A percentile compares a stretch with the other conserved stretches of the same genome.
These are phyloP conservation scores for Plectus sambesii DNA, from an alignment of 1,140 invertebrate genomes.

Conservation along the genomic window DNA sequence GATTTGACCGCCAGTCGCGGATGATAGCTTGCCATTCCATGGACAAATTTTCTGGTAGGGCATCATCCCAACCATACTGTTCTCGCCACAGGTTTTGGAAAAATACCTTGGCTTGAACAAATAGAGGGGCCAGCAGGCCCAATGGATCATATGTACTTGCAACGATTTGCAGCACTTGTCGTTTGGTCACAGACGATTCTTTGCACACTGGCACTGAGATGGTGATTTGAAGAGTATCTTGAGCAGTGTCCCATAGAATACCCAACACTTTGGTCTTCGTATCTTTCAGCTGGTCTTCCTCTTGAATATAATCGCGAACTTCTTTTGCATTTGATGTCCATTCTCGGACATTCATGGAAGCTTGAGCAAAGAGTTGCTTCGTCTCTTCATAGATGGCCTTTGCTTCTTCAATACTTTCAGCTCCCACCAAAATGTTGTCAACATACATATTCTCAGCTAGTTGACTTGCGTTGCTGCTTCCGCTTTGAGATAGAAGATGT, in stretches of 20 bases:
- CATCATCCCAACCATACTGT: slow-evolving; percentile 8
- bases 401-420: slow-evolving; percentile 9
- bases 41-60: slow-evolving; percentile 3
- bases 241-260: slow-evolving; percentile 11
- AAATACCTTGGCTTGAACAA: slow-evolving; percentile 16
- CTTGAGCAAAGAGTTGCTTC: slow-evolving; percentile 13
- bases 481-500: slow-evolving; percentile 9
- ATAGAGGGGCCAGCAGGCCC: slow-evolving; percentile 14
- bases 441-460: slow-evolving; percentile 22
- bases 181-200: slow-evolving; percentile 6
- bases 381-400: background rate
- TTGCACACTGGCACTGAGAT: too few species aligned
- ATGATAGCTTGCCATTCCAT: background rate
- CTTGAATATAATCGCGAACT: slow-evolving; percentile 1
- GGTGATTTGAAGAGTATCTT: too few species aligned
- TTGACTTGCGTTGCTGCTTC: background rate
- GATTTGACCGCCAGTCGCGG: background rate
- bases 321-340: slow-evolving; percentile 16
- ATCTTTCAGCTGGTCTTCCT: slow-evolving; percentile 1
- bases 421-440: slow-evolving; percentile 19
- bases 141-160: slow-evolving; percentile 18
- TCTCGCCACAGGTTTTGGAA: slow-evolving; percentile 23
- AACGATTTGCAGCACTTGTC: background rate
- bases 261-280: slow-evolving; percentile 14
- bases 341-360: slow-evolving; percentile 28